These are phyloP conservation scores for Pitta sordida DNA, from an alignment of 2,113 vertebrate species.

Conservation along the genomic window DNA sequence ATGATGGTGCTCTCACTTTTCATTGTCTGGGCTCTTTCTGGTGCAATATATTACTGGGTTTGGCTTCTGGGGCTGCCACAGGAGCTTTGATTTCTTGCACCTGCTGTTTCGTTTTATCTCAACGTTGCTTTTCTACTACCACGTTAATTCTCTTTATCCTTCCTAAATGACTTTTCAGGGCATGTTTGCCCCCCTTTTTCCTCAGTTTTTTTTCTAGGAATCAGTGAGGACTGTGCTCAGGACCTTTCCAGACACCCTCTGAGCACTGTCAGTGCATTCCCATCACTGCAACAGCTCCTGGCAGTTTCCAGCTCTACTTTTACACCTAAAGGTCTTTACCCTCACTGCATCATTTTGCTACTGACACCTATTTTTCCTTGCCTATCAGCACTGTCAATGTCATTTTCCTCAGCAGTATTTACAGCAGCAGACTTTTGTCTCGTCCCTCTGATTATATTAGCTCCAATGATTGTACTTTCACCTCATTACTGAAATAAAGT, in stretches of 20 bases:
- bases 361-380: neutral
- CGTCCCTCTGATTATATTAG: conserved; percentile 69
- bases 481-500: conserved; percentile 78
- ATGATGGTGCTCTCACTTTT: neutral
- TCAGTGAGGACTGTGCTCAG: neutral
- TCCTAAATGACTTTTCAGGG: neutral
- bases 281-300: neutral
- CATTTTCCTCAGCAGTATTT: conserved; percentile 18
- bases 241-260: neutral
- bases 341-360: neutral
- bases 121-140: neutral
- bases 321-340: neutral
- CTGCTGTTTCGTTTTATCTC: conserved; percentile 14
- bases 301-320: neutral
- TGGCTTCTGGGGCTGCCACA: neutral
- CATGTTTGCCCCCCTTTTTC: neutral
- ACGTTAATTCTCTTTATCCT: neutral
- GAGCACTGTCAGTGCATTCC: neutral
- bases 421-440: conserved; percentile 28
- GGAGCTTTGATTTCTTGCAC: conserved; percentile 24
- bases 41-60: conserved; percentile 8
- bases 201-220: neutral
- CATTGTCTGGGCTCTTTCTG: neutral
- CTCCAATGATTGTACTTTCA: conserved; percentile 68
- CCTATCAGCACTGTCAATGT: conserved; percentile 27